phyloP scores from a whole-genome alignment of 2,113 vertebrate genomes.

The Sorex araneus region DNA sequence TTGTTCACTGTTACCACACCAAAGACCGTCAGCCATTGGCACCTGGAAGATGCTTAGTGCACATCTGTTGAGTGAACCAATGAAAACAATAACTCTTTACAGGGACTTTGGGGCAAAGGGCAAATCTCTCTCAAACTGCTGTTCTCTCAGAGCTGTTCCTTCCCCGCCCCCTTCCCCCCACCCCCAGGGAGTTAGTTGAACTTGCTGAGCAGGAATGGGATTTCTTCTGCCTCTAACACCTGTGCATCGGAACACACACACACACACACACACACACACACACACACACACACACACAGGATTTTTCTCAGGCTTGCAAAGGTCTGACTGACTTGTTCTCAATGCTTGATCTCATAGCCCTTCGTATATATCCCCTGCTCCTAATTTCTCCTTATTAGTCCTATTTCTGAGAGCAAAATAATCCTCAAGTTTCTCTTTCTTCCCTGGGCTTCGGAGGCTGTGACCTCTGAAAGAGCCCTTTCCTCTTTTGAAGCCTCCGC shows the following conservation, averaged over 20 bases:
- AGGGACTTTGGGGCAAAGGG: background rate
- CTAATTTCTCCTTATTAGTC: slow-evolving; percentile 8
- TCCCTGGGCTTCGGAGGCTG: background rate
- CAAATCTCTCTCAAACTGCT: background rate
- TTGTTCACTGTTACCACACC: background rate
- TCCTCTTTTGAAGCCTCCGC: slow-evolving; percentile 14
- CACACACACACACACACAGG: background rate
- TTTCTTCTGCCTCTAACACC: background rate
- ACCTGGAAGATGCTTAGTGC: background rate
- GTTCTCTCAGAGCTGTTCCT: background rate
- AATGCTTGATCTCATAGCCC: background rate
- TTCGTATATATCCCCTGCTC: background rate
- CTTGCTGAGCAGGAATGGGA: background rate
- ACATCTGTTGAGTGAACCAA: background rate
- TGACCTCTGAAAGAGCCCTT: slow-evolving; percentile 1
- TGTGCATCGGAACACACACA: background rate
- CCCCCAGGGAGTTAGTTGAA: slow-evolving; percentile 3
- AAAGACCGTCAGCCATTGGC: background rate
- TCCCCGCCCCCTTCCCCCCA: background rate
- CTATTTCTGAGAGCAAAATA: background rate
- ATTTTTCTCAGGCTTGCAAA: background rate
- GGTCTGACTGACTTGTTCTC: background rate
- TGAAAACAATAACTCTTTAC: background rate
- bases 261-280: background rate
- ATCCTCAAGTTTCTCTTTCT: background rate